phyloP scores from a whole-genome alignment of 2,113 vertebrate species.

The Lasiurus borealis region DNA sequence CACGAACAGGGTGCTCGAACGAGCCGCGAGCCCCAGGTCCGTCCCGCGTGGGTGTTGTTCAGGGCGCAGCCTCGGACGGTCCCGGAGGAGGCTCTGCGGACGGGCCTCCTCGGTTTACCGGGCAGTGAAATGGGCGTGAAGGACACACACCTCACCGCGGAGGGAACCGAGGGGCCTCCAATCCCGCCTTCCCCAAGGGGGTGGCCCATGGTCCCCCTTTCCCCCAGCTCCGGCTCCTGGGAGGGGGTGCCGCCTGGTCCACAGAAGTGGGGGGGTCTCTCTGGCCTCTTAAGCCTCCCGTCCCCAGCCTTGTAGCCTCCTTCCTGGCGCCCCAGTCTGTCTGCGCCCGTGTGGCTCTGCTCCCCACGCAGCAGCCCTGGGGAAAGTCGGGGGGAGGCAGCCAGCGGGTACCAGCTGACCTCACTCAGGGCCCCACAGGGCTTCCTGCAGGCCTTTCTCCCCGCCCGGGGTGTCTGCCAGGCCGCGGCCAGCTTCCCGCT shows the following conservation, averaged over 20 bases:
- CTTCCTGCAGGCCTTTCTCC: background rate
- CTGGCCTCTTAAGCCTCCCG: background rate
- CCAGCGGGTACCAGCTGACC: rapidly evolving
- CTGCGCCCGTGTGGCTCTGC: background rate
- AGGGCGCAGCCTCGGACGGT: background rate
- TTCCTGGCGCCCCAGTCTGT: rapidly evolving
- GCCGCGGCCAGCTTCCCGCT: background rate
- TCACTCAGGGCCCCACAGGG: background rate
- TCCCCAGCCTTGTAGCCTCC: rapidly evolving
- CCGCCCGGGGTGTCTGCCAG: background rate
- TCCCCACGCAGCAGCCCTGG: rapidly evolving
- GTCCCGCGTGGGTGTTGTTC: background rate
- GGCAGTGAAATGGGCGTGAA: background rate
- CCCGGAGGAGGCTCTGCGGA: background rate
- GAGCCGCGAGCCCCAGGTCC: background rate
- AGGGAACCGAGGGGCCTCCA: background rate
- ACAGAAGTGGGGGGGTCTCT: background rate
- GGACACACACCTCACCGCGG: rapidly evolving
- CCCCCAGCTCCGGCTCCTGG: background rate
- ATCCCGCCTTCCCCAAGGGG: rapidly evolving
- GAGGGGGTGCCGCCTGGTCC: background rate
- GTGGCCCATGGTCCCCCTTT: rapidly evolving
- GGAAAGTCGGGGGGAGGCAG: too few species aligned
- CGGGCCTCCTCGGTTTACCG: background rate
- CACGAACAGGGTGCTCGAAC: rapidly evolving